Percentiles rank a stretch among this genome's conserved stretches.
These are phyloP conservation scores for Pararge aegeria DNA, from an alignment of 1,140 invertebrate species.

Conservation along the genomic window DNA sequence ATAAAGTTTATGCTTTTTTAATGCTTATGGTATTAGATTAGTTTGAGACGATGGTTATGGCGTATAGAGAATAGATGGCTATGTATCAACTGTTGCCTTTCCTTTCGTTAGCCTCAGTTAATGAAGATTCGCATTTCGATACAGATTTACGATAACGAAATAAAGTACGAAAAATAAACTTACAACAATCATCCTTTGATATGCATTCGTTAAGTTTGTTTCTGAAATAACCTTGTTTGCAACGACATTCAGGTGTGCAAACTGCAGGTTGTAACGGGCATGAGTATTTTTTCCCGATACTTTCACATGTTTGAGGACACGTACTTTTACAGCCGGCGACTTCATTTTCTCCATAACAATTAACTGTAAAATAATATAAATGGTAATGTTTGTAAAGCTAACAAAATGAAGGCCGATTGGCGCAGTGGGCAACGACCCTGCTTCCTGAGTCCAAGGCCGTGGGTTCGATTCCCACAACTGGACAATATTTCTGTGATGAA, in stretches of 20 bases:
- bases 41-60: no score
- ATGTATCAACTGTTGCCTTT: no score
- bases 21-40: no score
- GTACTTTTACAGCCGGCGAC: constrained; percentile 6
- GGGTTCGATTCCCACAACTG: no score
- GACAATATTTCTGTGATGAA: no score
- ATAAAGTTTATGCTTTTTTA: no score
- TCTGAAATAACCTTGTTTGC: constrained; percentile 37
- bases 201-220: constrained; percentile 44
- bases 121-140: neutral
- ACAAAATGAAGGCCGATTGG: no score
- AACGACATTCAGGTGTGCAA: constrained; percentile 32
- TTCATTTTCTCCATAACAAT: constrained; percentile 23
- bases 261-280: constrained; percentile 22
- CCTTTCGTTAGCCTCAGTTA: neutral
- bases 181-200: constrained; percentile 34
- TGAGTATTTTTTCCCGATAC: constrained; percentile 23
- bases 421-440: no score
- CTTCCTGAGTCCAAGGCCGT: no score
- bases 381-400: no score
- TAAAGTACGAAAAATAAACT: constrained; percentile 17
- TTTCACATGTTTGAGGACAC: constrained; percentile 40
- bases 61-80: no score
- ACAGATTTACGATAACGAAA: neutral
- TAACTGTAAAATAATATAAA: constrained; percentile 7